Percentiles rank a stretch among this genome's conserved stretches.
phyloP scores from a whole-genome alignment of 1,140 invertebrate genomes.

The Cotesia vestalis region DNA sequence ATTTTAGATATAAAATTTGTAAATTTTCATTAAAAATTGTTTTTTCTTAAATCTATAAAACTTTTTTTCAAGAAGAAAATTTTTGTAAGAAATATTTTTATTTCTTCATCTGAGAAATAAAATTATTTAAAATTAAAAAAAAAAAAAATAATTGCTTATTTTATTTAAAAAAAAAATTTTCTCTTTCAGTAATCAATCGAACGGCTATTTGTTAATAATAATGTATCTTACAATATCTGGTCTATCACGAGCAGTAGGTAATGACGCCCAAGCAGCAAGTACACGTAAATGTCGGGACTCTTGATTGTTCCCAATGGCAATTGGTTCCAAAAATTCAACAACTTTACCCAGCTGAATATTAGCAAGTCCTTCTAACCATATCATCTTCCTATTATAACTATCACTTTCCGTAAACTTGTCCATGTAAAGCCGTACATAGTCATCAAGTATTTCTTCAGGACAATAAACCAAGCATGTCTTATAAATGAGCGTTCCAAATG shows the following conservation, averaged over 20 bases:
- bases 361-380: slow-evolving; percentile 75
- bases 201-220: slow-evolving; percentile 3
- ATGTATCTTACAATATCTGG: slow-evolving; percentile 65
- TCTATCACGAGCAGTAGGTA: slow-evolving; percentile 65
- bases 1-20: too few species aligned
- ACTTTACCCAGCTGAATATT: slow-evolving; percentile 72
- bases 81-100: too few species aligned
- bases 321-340: slow-evolving; percentile 71
- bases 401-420: slow-evolving; percentile 72
- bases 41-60: too few species aligned
- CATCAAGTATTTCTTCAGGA: slow-evolving; percentile 73
- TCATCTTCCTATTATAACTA: slow-evolving; percentile 73
- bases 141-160: too few species aligned
- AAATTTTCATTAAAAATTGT: too few species aligned
- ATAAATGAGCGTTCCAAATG: slow-evolving; percentile 75
- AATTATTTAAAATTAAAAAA: too few species aligned
- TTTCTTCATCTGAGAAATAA: too few species aligned
- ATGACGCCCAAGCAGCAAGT: slow-evolving; percentile 71
- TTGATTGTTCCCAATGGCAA: slow-evolving; percentile 64
- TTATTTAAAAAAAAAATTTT: too few species aligned
- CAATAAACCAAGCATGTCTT: slow-evolving; percentile 70
- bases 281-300: slow-evolving; percentile 69
- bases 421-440: slow-evolving; percentile 75
- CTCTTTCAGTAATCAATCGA: too few species aligned
- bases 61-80: too few species aligned